Conservation (phyloP, 64 coral and sea anemone species). For the Hydrozoanthus tunicans region DNA sequence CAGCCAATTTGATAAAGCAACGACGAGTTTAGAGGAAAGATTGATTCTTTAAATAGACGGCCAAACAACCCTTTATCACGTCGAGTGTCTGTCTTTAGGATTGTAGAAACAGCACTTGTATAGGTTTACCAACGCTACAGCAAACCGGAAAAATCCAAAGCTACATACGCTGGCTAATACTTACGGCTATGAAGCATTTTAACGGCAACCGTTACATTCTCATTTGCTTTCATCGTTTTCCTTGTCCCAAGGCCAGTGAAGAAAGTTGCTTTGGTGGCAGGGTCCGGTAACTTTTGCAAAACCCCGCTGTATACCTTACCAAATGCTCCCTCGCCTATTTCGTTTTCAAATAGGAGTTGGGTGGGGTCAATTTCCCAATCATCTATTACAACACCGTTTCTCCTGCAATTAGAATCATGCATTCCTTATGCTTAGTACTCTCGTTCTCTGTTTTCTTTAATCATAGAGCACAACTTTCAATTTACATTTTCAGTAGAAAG, state of each 20-base stretch:
- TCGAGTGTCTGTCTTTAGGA: no score
- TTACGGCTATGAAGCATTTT: slow-evolving; percentile 53
- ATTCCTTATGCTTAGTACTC: no score
- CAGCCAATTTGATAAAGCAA: no score
- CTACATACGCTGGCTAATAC: neutral
- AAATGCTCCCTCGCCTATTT: slow-evolving; percentile 48
- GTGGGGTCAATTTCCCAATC: slow-evolving; percentile 40
- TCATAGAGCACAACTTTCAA: no score
- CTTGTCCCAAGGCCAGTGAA: slow-evolving; percentile 13
- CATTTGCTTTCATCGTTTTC: slow-evolving; percentile 6
- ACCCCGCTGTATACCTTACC: slow-evolving; percentile 47
- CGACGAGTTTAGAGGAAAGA: no score
- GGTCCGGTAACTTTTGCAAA: slow-evolving; percentile 24
- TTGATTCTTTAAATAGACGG: no score
- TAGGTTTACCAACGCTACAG: no score
- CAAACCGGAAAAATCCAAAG: no score
- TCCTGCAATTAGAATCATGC: neutral
- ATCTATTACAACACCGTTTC: slow-evolving; percentile 39
- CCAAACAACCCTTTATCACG: no score
- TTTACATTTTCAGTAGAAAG: no score
- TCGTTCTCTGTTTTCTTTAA: no score
- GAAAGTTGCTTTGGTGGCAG: slow-evolving; percentile 45
- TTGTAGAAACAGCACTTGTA: no score
- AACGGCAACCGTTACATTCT: slow-evolving; percentile 21
- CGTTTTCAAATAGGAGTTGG: slow-evolving; percentile 35